Evolutionary conservation across 1,140 invertebrate genomes (phyloP), one percentile per base, ranked within the genome.

Genomic region (Propsilocerus akamusi): DNA sequence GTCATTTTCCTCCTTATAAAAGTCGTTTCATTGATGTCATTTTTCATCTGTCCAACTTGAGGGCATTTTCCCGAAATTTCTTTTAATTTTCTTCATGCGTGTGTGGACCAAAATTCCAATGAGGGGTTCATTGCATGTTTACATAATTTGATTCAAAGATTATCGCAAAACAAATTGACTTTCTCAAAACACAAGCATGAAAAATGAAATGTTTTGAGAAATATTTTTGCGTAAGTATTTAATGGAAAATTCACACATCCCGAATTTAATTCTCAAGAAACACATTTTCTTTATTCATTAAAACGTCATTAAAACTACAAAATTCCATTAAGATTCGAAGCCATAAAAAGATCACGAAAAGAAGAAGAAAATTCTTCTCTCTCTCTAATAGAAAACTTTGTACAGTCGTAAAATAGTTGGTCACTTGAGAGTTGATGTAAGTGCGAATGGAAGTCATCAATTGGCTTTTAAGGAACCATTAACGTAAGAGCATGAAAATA

Each of bases 261-360:
- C n/a, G 22, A 41, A 41, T n/a, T 41, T 20, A 7, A 10, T 12
- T 37, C 11, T n/a, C n/a, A n/a, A n/a, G n/a, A n/a, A n/a, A n/a
- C n/a, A n/a, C 4, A 4, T 41, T 17, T 41, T 41, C 8, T 20
- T 17, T 41, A 20, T 20, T 41, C 34, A 41, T 41, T 41, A 41
- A 41, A 41, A 41, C 10, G 14, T 20, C 34, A 41, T 41, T 41
- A 41, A n/a, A n/a, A 41, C 34, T 41, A 41, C 34, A 41, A 41
- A 41, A 41, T 41, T 41, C 34, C 34, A 41, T 41, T 41, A n/a
- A n/a, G n/a, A n/a, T n/a, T n/a, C n/a, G n/a, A n/a, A n/a, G n/a
- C n/a, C n/a, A n/a, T n/a, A n/a, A n/a, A n/a, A n/a, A n/a, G n/a
- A n/a, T n/a, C n/a, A n/a, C n/a, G n/a, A n/a, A n/a, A n/a, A n/a